phyloP scores from a whole-genome alignment of 2,113 vertebrate species.

The Spermophilus dauricus region DNA sequence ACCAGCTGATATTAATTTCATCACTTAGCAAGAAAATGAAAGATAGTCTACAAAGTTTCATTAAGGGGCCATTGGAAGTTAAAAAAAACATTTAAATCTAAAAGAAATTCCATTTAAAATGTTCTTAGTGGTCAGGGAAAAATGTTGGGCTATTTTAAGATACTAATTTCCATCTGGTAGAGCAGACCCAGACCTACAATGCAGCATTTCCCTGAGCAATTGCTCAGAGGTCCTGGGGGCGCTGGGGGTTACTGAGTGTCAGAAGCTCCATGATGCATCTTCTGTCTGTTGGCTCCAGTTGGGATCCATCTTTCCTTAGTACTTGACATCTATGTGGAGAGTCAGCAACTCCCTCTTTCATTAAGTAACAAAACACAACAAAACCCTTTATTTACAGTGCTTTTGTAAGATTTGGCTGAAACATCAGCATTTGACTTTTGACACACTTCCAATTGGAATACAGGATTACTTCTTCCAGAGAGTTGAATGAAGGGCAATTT shows the following conservation, averaged over 20 bases:
- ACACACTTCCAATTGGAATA: not conserved
- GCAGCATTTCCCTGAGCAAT: constrained; percentile 62
- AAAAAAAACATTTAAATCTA: constrained; percentile 45
- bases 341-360: constrained; percentile 65
- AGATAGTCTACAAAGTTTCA: not conserved
- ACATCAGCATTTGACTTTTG: not conserved
- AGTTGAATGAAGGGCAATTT: not conserved
- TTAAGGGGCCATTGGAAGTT: not conserved
- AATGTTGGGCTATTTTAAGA: constrained; percentile 68
- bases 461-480: not conserved
- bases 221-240: constrained; percentile 32
- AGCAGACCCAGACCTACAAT: constrained; percentile 48
- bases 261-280: constrained; percentile 72
- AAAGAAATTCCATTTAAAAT: constrained; percentile 58
- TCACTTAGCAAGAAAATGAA: constrained; percentile 35
- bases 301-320: constrained; percentile 69
- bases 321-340: constrained; percentile 64
- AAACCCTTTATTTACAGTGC: constrained; percentile 12
- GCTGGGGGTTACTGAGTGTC: constrained; percentile 62
- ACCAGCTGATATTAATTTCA: constrained; percentile 23
- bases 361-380: constrained; percentile 42
- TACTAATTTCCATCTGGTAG: constrained; percentile 71
- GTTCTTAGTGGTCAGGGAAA: constrained; percentile 6
- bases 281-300: constrained; percentile 62
- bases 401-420: constrained; percentile 20